Conservation (phyloP, 2,888 invertebrate species). For the Chromoteleia sp. region DNA sequence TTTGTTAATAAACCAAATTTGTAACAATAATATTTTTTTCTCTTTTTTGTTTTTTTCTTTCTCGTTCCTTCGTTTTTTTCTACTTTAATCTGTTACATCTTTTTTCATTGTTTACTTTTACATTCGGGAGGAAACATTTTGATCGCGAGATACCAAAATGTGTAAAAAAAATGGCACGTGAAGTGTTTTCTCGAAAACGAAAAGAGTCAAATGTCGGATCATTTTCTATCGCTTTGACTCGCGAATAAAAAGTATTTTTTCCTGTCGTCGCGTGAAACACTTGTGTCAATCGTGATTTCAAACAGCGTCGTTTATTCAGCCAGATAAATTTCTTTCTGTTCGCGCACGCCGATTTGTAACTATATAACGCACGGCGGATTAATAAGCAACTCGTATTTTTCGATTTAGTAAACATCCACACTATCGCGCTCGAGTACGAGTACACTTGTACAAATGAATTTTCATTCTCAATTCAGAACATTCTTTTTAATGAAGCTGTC, state of each 20-base stretch:
- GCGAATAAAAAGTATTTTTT: constrained; percentile 13
- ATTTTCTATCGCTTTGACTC: neutral
- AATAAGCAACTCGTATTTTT: constrained; percentile 16
- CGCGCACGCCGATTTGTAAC: constrained; percentile 35
- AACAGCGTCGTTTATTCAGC: constrained; percentile 23
- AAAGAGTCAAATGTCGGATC: neutral
- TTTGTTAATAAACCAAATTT: no score
- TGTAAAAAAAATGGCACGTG: no score
- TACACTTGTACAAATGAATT: constrained; percentile 1
- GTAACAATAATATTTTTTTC: no score
- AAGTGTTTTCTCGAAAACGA: no score
- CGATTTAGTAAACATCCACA: neutral
- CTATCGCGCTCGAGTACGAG: neutral
- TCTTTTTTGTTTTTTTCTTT: no score
- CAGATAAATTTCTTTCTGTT: constrained; percentile 32
- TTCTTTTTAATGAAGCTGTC: neutral
- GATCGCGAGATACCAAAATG: no score
- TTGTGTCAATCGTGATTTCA: constrained; percentile 55
- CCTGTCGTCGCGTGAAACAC: constrained; percentile 33
- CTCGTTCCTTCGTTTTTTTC: no score
- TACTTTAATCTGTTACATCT: no score
- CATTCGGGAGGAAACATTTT: no score
- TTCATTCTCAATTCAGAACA: neutral
- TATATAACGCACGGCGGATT: constrained; percentile 17
- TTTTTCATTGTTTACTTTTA: constrained; percentile 7